Conservation (phyloP, 2,797 vertebrate genomes). For the Melanotaenia nigrans region DNA sequence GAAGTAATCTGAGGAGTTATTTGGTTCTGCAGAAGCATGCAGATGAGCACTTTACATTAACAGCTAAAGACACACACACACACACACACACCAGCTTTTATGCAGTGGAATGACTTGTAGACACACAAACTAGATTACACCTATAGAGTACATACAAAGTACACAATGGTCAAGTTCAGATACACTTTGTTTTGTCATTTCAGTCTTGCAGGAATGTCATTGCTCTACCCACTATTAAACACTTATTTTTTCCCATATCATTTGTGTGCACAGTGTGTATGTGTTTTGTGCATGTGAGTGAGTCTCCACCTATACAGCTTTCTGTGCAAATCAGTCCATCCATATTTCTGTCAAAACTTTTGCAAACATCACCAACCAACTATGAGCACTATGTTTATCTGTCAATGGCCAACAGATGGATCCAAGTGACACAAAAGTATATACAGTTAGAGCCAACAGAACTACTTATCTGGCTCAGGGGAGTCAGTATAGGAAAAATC, state of each 20-base stretch:
- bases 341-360: conserved; percentile 52
- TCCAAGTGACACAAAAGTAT: conserved; percentile 56
- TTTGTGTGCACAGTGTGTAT: neutral
- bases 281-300: neutral
- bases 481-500: conserved; percentile 73
- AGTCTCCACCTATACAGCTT: neutral
- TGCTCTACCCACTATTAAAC: conserved; percentile 13
- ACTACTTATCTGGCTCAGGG: conserved; percentile 66
- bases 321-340: conserved; percentile 43
- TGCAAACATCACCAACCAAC: conserved; percentile 46
- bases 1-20: conserved; percentile 33
- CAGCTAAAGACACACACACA: conserved; percentile 14
- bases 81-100: conserved; percentile 11
- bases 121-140: conserved; percentile 28
- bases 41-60: conserved; percentile 14
- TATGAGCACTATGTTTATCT: conserved; percentile 52
- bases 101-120: conserved; percentile 48
- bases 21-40: conserved; percentile 13
- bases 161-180: conserved; percentile 51
- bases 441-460: conserved; percentile 61
- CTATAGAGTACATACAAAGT: conserved; percentile 2
- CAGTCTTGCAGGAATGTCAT: conserved; percentile 23
- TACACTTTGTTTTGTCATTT: conserved; percentile 40
- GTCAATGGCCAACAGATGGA: conserved; percentile 60
- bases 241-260: conserved; percentile 8